Evolutionary conservation across 2,888 invertebrate genomes (phyloP), one percentile per base, ranked within the genome.

Genomic region (Aspidapion aeneum): DNA sequence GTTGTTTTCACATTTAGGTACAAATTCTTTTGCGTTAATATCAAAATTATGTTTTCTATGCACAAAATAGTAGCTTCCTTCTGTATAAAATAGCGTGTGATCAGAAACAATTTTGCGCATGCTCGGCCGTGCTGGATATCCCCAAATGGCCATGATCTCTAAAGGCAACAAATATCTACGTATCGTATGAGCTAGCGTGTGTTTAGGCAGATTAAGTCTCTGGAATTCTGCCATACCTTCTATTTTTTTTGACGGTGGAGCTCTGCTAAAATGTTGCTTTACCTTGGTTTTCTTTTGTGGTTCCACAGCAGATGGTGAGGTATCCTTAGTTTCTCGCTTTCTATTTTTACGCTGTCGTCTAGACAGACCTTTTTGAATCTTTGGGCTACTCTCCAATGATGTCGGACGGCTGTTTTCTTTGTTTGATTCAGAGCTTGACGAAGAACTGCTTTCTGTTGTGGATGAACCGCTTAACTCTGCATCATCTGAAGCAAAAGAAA

Each of bases 1-100:
- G 7, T 62, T 67, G 56, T 66, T 57, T 65, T 73, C 66, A 60
- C 66, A 63, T 48, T 59, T 65, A 9, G 89, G 89, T 51, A 89
- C 84, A 72, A 89, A 89, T 74, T 87, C 89, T 21, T 83, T 84
- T 12, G 89, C 89, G 75, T 89, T 88, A 21, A 85, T 87, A 73
- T 90, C 88, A 75, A 88, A 84, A 22, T 65, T 19, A 56, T 67
- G 49, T 20, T 54, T 20, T 48, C 35, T 50, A 21, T 22, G 20
- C 51, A 12, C 3, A 7, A 35, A 35, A 35, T 35, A 35, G 12
- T 35, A 7, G 12, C 35, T 12, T 3, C 35, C 12, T 7, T 35
- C 35, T 35, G 3, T 35, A 35, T 35, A 35, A 17, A 63, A 63
- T 1, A 64, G 62, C 18, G 57, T 52, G 3, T 5, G 3, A n/a